A percentile compares a stretch with the other conserved stretches of the same genome.
These are phyloP conservation scores for Zosterops lateralis DNA, from an alignment of 2,113 vertebrate genomes.

Conservation along the genomic window DNA sequence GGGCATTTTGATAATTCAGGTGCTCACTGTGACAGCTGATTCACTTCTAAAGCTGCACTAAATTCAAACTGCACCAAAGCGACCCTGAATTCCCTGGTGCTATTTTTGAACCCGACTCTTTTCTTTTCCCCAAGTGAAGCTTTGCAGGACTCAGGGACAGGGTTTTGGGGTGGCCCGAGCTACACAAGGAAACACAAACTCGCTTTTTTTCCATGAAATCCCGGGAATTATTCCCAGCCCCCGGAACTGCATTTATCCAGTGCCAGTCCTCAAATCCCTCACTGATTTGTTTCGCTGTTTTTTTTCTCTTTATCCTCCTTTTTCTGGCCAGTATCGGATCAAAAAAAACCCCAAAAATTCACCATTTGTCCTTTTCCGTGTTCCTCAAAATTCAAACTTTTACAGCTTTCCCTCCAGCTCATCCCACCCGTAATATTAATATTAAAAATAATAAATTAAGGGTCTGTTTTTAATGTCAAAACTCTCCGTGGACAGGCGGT, in stretches of 20 bases:
- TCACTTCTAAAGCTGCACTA: not conserved
- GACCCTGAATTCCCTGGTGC: not conserved
- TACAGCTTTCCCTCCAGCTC: not conserved
- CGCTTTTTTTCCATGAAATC: not conserved
- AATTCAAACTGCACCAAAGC: not conserved
- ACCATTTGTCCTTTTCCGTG: not conserved
- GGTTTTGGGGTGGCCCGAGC: not conserved
- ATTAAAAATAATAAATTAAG: not conserved
- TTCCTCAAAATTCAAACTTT: not conserved
- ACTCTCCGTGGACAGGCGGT: fast-evolving
- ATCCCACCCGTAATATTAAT: not conserved
- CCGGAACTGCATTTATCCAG: not conserved
- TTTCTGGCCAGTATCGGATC: not conserved
- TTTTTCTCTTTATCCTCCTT: not conserved
- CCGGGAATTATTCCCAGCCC: not conserved
- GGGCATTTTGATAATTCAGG: not conserved
- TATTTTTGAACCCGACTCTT: not conserved
- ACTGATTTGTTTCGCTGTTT: not conserved
- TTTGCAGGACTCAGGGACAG: not conserved
- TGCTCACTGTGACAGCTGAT: not conserved
- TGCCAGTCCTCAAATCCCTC: not conserved
- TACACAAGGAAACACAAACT: not conserved
- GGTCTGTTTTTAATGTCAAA: not conserved
- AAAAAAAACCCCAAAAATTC: not conserved
- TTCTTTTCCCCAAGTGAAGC: fast-evolving